phyloP scores from a whole-genome alignment of 2,113 vertebrate genomes.

The Dicerorhinus sumatrensis region DNA sequence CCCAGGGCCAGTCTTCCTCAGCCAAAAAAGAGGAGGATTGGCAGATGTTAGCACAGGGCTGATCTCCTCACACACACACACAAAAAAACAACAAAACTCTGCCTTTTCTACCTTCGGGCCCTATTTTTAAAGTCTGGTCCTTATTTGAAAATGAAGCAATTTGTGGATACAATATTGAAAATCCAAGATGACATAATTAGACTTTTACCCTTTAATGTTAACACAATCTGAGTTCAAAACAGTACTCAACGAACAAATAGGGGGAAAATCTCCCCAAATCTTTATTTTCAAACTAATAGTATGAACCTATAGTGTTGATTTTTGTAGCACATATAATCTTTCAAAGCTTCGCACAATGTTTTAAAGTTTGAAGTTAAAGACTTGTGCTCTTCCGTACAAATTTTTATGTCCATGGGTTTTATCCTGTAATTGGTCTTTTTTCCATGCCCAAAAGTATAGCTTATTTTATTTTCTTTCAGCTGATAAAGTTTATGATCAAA shows the following conservation, averaged over 20 bases:
- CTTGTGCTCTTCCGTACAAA: background rate
- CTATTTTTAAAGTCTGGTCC: background rate
- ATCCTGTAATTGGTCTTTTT: background rate
- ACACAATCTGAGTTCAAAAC: background rate
- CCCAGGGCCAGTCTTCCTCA: too few species aligned
- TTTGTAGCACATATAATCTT: background rate
- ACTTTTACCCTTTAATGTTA: background rate
- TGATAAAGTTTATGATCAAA: background rate
- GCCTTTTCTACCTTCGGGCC: background rate
- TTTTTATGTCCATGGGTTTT: background rate
- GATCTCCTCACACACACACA: too few species aligned
- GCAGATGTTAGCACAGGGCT: too few species aligned
- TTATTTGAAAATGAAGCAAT: constrained; percentile 1
- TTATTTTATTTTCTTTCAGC: background rate
- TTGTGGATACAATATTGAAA: background rate
- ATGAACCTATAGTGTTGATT: background rate
- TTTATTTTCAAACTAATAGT: background rate
- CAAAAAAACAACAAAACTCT: too few species aligned
- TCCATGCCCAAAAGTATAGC: background rate
- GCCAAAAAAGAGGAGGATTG: too few species aligned
- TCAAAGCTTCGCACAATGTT: background rate
- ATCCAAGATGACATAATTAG: background rate
- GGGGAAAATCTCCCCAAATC: background rate
- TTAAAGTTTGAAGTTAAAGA: background rate
- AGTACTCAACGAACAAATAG: background rate